A percentile compares a stretch with the other conserved stretches of the same genome.
Conservation (phyloP, 1,140 invertebrate species). For the Chrysomallon squamiferum region DNA sequence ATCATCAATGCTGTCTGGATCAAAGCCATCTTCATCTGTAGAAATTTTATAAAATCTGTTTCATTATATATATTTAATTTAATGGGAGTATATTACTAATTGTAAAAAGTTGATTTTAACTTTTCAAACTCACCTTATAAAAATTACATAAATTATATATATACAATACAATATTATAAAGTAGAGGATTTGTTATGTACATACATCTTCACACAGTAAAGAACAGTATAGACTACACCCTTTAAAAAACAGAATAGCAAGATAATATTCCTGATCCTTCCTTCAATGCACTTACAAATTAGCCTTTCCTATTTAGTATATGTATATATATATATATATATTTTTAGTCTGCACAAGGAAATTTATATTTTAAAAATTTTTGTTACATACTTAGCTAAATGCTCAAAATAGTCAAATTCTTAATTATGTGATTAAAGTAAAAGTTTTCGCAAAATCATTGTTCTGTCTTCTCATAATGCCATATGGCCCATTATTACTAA, state of each 20-base stretch:
- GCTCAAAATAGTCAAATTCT: too few species aligned
- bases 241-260: too few species aligned
- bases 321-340: too few species aligned
- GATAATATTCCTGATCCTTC: too few species aligned
- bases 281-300: too few species aligned
- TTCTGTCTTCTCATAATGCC: neutral
- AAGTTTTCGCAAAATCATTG: neutral
- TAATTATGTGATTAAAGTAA: neutral
- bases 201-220: too few species aligned
- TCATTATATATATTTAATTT: neutral
- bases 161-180: neutral
- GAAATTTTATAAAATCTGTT: neutral
- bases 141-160: neutral
- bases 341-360: too few species aligned
- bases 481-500: too few species aligned
- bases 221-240: too few species aligned
- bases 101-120: neutral
- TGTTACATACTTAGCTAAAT: too few species aligned
- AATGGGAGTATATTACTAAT: neutral
- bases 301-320: too few species aligned
- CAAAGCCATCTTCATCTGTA: neutral
- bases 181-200: neutral
- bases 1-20: neutral
- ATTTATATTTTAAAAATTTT: too few species aligned
- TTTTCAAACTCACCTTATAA: neutral